These are phyloP conservation scores for Zonitis immaculata DNA, from an alignment of 2,888 invertebrate species.

Conservation along the genomic window DNA sequence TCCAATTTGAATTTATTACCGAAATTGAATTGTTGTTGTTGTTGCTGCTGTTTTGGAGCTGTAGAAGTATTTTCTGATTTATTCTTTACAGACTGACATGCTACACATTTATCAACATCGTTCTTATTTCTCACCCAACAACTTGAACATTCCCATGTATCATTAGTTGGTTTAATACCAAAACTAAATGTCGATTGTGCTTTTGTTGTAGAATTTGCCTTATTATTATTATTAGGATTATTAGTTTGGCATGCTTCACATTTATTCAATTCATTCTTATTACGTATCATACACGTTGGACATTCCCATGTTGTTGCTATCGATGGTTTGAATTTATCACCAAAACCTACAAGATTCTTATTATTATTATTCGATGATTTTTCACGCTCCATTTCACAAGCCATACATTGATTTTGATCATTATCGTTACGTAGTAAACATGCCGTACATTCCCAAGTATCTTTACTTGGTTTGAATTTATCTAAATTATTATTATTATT, in stretches of 20 bases:
- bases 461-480: conserved; percentile 29
- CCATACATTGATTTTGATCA: conserved; percentile 50
- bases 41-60: neutral
- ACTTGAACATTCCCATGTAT: conserved; percentile 51
- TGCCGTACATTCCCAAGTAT: conserved; percentile 56
- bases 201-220: neutral
- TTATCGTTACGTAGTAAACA: conserved; percentile 56
- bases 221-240: neutral
- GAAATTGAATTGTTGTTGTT: conserved; percentile 25
- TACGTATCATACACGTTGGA: conserved; percentile 57
- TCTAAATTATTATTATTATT: conserved; percentile 19
- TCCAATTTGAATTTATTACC: conserved; percentile 51
- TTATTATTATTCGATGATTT: conserved; percentile 29
- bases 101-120: conserved; percentile 42
- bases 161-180: conserved; percentile 21
- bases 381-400: conserved; percentile 48
- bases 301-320: conserved; percentile 63
- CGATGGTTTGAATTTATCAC: conserved; percentile 52
- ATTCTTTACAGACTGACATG: neutral
- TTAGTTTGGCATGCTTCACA: conserved; percentile 55
- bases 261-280: conserved; percentile 47
- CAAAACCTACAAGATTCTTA: conserved; percentile 45
- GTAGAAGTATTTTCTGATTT: neutral
- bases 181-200: conserved; percentile 45
- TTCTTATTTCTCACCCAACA: conserved; percentile 53